Conservation (phyloP, 2,797 vertebrate genomes). For the Stomatorhinus walkeri region DNA sequence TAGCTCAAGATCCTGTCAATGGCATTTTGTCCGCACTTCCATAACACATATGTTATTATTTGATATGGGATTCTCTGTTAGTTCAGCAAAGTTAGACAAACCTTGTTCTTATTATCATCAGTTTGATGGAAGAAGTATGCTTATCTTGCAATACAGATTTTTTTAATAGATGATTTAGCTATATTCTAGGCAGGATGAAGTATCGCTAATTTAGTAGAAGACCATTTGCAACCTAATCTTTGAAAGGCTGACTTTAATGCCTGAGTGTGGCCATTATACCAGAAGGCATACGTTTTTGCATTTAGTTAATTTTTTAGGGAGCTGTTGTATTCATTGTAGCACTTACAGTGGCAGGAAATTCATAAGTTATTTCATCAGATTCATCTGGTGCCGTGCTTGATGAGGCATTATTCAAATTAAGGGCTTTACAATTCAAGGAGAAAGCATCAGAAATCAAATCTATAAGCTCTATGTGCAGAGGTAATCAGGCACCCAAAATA, state of each 20-base stretch:
- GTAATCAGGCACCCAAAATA: slow-evolving; percentile 1
- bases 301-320: not conserved
- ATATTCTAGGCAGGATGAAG: not conserved
- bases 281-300: not conserved
- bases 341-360: not conserved
- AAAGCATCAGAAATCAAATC: not conserved
- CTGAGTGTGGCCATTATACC: not conserved
- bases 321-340: not conserved
- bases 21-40: not conserved
- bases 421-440: not conserved
- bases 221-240: not conserved
- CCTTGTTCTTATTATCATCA: not conserved
- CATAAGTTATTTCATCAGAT: not conserved
- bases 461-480: not conserved
- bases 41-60: not conserved
- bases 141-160: not conserved
- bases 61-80: not conserved
- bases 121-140: not conserved
- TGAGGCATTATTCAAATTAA: slow-evolving; percentile 7
- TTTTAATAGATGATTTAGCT: not conserved
- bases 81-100: not conserved
- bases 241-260: not conserved
- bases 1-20: not conserved
- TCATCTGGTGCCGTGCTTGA: not conserved
- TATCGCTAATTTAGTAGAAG: not conserved